Conservation (phyloP, 2,113 vertebrate species). For the Rhinogobius similis region DNA sequence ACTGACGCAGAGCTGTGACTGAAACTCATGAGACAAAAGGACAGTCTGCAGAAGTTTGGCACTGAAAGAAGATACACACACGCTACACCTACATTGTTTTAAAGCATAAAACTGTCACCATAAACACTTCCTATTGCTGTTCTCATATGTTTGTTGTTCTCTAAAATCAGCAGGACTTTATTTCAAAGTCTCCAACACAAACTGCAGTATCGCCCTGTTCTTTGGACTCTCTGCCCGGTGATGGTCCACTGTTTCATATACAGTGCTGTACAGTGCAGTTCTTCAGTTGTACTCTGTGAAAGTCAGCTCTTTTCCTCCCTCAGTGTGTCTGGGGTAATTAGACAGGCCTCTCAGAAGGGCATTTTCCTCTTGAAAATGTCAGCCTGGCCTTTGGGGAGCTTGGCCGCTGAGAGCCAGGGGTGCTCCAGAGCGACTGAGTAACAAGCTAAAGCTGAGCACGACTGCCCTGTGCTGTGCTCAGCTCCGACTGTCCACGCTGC, state of each 20-base stretch:
- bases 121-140: neutral
- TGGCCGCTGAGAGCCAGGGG: conserved; percentile 58
- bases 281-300: neutral
- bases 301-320: conserved; percentile 4
- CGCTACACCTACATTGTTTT: neutral
- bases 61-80: neutral
- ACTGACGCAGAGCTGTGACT: neutral
- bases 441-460: conserved; percentile 45
- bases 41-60: neutral
- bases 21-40: neutral
- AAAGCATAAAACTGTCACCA: neutral
- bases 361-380: conserved; percentile 76
- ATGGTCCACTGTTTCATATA: neutral
- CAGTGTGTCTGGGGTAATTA: conserved; percentile 63
- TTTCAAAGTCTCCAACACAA: conserved; percentile 22
- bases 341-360: conserved; percentile 57
- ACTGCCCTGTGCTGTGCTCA: conserved; percentile 52
- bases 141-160: neutral
- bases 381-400: conserved; percentile 75
- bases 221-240: neutral
- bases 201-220: conserved; percentile 18
- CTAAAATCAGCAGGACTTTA: neutral
- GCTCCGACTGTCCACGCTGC: conserved; percentile 20
- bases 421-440: conserved; percentile 45
- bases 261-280: neutral